Evolutionary conservation across 2,888 invertebrate species (phyloP).

Genomic region (Stenurella melanura): DNA sequence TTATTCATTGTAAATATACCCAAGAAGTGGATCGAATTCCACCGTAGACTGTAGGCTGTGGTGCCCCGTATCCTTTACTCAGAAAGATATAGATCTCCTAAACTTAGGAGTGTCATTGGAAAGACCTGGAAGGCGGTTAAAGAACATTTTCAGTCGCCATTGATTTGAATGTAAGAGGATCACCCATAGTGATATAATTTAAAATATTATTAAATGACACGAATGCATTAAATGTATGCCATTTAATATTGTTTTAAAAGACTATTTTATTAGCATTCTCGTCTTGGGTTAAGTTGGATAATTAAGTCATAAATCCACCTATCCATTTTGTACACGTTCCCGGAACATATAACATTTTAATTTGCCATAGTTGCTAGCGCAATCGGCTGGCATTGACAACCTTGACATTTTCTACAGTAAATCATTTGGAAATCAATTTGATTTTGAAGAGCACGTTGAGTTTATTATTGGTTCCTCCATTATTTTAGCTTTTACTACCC

Average conservation of each 20-base stretch:
- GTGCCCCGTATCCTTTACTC: no score
- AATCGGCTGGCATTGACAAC: constrained; percentile 7
- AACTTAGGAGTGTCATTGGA: no score
- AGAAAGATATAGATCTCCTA: no score
- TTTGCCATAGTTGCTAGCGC: not conserved
- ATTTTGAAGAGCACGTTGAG: not conserved
- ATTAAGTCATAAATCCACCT: not conserved
- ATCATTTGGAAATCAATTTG: constrained; percentile 3
- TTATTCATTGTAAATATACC: no score
- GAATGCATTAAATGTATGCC: no score
- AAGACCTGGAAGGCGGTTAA: no score
- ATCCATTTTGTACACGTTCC: not conserved
- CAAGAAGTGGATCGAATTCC: no score
- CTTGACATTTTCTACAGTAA: not conserved
- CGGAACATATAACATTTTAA: not conserved
- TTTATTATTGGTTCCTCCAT: not conserved
- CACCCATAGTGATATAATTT: no score
- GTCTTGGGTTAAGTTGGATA: not conserved
- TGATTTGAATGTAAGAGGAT: no score
- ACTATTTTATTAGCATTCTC: not conserved
- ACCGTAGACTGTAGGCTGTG: no score
- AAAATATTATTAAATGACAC: no score
- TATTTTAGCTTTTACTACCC: not conserved
- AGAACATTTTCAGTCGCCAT: no score
- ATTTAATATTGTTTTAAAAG: not conserved